Evolutionary conservation across 2,888 invertebrate genomes (phyloP).

Genomic region (Microctonus aethiopoides): DNA sequence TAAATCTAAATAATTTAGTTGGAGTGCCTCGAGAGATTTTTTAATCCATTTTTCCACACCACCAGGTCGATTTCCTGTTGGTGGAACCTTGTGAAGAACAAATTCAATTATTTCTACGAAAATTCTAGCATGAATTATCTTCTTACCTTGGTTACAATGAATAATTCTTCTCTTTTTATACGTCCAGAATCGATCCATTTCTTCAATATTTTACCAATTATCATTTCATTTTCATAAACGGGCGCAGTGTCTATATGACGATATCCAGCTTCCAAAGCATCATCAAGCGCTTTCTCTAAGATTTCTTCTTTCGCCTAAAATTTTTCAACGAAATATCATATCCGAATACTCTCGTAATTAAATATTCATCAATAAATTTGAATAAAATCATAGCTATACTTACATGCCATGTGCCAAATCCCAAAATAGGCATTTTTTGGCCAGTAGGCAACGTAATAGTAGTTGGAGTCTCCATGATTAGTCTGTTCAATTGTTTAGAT

Average conservation of each 20-base stretch:
- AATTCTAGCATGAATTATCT: not conserved
- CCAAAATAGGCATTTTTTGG: constrained; percentile 76
- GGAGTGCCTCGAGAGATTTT: constrained; percentile 76
- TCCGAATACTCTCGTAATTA: not conserved
- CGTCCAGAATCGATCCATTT: constrained; percentile 78
- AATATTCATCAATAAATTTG: not conserved
- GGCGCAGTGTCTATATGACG: constrained; percentile 86
- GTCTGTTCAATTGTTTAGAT: not conserved
- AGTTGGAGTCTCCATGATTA: constrained; percentile 53
- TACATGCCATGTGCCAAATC: constrained; percentile 86
- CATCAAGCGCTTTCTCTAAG: constrained; percentile 75
- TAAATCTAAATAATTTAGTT: constrained; percentile 84
- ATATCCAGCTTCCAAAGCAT: constrained; percentile 81
- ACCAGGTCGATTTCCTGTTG: constrained; percentile 73
- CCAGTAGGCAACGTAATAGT: constrained; percentile 69
- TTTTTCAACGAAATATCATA: not conserved
- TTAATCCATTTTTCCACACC: constrained; percentile 75
- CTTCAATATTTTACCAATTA: constrained; percentile 79
- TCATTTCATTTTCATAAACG: constrained; percentile 81
- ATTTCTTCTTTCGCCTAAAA: constrained; percentile 75
- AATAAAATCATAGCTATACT: constrained; percentile 49
- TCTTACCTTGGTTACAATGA: constrained; percentile 83
- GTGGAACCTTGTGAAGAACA: constrained; percentile 58
- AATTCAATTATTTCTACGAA: not conserved
- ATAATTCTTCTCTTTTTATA: constrained; percentile 80